Evolutionary conservation across 2,113 vertebrate species (phyloP), one percentile per base, ranked within the genome.

Genomic region (Pseudorectes ferrugineus): DNA sequence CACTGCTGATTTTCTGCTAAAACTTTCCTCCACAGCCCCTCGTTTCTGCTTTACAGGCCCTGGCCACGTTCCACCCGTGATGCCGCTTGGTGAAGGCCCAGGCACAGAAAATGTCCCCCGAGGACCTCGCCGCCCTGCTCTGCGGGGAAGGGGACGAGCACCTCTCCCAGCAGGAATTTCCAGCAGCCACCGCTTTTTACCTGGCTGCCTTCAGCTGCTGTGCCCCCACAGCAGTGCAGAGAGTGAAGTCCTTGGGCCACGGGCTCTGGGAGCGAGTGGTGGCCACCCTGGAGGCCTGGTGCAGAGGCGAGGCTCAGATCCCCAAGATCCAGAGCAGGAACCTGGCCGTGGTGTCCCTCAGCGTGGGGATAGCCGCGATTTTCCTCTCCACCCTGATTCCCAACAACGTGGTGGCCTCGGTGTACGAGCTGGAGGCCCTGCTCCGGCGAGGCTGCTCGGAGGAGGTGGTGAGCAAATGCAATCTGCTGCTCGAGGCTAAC

Each of bases 301-400:
- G 98, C 76, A 38, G 58, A 14, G 97, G 97, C 5, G 66, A 92
- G n/a, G 78, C 23, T 28, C 77, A 76, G 75, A 98, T 97, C 92
- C 96, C 96, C 31, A 61, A 73, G 94, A 71, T 98, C 97, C 96
- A 93, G 80, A 97, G 90, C 85, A 96, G 38, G 55, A 98, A 92
- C 51, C 96, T 96, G 96, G 92, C 95, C 0, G 19, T 89, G 29
- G 93, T 97, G 4, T 97, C 97, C 12, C 98, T 98, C 58, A 98
- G 96, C 0, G 98, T 98, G 88, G 97, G 98, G 8, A 97, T 98
- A 49, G 98, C 98, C 6, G 98, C 98, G 0, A 62, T 98, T 66
- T 99, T 99, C 84, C 98, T 99, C 45, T 98, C 98, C 33, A 96
- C 98, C 3, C 95, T 99, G 13, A 96, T 96, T 77, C 99, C 99